phyloP scores from a whole-genome alignment of 2,113 vertebrate species.

The Tetrax tetrax region DNA sequence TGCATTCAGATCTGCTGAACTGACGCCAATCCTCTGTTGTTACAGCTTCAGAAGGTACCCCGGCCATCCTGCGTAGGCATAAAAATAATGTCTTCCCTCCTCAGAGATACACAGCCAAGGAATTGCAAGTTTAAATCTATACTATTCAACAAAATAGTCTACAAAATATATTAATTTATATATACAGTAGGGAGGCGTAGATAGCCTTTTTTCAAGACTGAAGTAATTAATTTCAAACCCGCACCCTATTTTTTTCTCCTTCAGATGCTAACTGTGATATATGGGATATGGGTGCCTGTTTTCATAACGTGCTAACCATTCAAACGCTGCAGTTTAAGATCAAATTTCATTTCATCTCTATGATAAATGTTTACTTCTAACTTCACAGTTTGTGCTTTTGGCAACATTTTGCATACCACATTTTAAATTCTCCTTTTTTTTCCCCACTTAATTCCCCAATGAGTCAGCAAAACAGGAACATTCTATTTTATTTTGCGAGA shows the following conservation, averaged over 20 bases:
- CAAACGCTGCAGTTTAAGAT: neutral
- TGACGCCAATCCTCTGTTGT: neutral
- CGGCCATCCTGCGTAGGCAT: neutral
- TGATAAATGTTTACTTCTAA: neutral
- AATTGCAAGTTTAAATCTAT: neutral
- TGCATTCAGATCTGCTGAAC: rapidly evolving
- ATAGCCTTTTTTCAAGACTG: neutral
- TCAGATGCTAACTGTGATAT: neutral
- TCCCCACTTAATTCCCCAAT: neutral
- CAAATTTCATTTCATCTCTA: neutral
- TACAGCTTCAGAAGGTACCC: neutral
- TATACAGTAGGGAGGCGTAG: neutral
- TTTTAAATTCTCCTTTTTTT: neutral
- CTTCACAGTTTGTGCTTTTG: neutral
- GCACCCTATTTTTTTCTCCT: neutral
- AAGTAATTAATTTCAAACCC: neutral
- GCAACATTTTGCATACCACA: neutral
- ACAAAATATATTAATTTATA: neutral
- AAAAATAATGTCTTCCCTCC: neutral
- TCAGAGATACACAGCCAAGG: neutral
- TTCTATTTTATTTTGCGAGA: neutral
- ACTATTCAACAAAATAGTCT: neutral
- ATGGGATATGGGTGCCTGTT: neutral
- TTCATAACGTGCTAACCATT: neutral
- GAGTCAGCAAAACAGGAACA: neutral